These are phyloP conservation scores for Macrosoma leucophasiata DNA, from an alignment of 2,888 invertebrate species.

Conservation along the genomic window DNA sequence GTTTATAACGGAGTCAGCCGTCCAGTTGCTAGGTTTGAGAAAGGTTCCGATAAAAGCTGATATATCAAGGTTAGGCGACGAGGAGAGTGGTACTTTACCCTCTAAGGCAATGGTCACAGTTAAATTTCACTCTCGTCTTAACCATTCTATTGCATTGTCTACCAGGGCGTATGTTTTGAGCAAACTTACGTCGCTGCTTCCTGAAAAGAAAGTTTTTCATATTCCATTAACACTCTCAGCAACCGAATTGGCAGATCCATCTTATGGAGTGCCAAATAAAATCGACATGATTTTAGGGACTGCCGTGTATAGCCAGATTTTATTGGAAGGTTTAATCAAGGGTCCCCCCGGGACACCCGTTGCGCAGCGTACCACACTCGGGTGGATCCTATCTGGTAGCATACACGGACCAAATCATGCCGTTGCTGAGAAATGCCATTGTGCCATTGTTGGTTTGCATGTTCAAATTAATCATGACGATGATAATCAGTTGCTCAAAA, in stretches of 20 bases:
- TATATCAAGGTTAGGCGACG: constrained; percentile 5
- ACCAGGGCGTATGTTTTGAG: background rate
- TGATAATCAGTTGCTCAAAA: background rate
- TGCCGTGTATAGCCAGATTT: constrained; percentile 23
- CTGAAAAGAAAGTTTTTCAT: background rate
- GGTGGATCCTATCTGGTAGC: constrained; percentile 26
- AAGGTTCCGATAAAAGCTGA: constrained; percentile 6
- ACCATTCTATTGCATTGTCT: background rate
- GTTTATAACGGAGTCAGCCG: constrained; percentile 23
- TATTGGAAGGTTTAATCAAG: constrained; percentile 21
- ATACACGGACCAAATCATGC: constrained; percentile 1
- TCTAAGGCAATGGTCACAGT: background rate
- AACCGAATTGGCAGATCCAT: constrained; percentile 14
- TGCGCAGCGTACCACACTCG: constrained; percentile 21
- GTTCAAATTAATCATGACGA: constrained; percentile 1
- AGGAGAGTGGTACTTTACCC: constrained; percentile 1
- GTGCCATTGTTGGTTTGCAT: constrained; percentile 1
- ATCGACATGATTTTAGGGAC: constrained; percentile 26
- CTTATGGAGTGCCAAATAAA: constrained; percentile 18
- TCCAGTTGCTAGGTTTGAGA: constrained; percentile 16
- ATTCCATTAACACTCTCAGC: background rate
- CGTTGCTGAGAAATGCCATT: background rate
- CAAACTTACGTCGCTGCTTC: background rate
- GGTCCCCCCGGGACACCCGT: constrained; percentile 12
- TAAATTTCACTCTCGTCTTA: constrained; percentile 1